Percentiles rank a stretch among this genome's conserved stretches.
These are phyloP conservation scores for Choristoneura rosaceana DNA, from an alignment of 2,888 invertebrate genomes.

Conservation along the genomic window DNA sequence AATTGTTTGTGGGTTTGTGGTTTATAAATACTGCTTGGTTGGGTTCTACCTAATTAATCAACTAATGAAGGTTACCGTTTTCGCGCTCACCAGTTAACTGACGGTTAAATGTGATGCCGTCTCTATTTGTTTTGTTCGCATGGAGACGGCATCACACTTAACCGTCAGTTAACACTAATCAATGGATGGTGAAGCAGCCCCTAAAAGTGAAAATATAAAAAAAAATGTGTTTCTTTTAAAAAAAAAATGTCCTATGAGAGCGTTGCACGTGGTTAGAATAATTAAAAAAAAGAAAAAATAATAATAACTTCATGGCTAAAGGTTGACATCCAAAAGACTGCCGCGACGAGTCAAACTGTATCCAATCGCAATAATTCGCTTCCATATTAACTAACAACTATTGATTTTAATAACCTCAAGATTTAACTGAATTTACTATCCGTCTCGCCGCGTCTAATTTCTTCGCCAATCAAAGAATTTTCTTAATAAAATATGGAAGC, in stretches of 20 bases:
- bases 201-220: no score
- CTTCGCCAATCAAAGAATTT: neutral
- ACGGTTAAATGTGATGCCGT: no score
- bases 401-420: neutral
- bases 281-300: neutral
- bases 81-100: no score
- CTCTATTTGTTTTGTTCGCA: no score
- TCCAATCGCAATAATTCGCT: conserved; percentile 4
- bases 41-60: no score
- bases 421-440: neutral
- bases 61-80: no score
- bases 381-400: neutral
- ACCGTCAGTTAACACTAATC: no score
- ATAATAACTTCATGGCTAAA: neutral
- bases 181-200: no score
- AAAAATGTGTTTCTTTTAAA: no score
- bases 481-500: conserved; percentile 2
- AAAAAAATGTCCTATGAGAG: neutral
- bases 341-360: neutral
- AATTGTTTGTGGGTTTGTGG: no score
- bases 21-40: no score
- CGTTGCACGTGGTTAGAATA: neutral
- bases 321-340: neutral
- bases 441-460: neutral
- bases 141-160: no score